Percentiles rank a stretch among this genome's conserved stretches.
Evolutionary conservation across 2,797 vertebrate genomes (phyloP).

Genomic region (Aldrovandia affinis): DNA sequence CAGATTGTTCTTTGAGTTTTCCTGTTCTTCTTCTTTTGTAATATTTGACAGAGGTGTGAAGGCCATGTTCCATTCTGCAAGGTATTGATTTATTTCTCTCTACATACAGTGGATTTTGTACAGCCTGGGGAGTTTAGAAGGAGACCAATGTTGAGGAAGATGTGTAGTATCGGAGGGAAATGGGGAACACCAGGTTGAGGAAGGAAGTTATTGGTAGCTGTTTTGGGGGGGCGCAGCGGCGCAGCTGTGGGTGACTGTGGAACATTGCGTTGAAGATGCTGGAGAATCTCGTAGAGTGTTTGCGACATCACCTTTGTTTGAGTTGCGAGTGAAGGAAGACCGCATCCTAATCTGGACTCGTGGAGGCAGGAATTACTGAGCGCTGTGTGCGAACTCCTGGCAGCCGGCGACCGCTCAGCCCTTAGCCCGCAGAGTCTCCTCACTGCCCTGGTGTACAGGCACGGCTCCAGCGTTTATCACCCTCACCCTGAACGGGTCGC

Average conservation of each 20-base stretch:
- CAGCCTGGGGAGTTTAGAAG: neutral
- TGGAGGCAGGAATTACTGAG: neutral
- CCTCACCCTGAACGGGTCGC: no score
- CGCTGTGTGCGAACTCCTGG: no score
- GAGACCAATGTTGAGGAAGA: neutral
- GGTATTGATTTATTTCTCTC: neutral
- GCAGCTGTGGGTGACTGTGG: neutral
- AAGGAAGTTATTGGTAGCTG: neutral
- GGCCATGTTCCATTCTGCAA: neutral
- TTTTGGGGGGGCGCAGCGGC: neutral
- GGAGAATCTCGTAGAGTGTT: neutral
- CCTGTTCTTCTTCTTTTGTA: neutral
- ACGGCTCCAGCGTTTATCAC: neutral
- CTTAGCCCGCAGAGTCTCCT: neutral
- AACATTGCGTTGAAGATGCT: no score
- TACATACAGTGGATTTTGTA: neutral
- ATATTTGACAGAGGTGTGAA: neutral
- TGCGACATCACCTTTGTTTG: neutral
- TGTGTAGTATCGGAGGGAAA: no score
- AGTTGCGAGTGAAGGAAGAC: neutral
- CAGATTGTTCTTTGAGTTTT: neutral
- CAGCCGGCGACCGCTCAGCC: no score
- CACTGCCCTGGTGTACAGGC: neutral
- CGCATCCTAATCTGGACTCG: neutral
- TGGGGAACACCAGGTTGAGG: neutral